A percentile compares a stretch with the other conserved stretches of the same genome.
These are phyloP conservation scores for Pica pica DNA, from an alignment of 2,113 vertebrate species.

Conservation along the genomic window DNA sequence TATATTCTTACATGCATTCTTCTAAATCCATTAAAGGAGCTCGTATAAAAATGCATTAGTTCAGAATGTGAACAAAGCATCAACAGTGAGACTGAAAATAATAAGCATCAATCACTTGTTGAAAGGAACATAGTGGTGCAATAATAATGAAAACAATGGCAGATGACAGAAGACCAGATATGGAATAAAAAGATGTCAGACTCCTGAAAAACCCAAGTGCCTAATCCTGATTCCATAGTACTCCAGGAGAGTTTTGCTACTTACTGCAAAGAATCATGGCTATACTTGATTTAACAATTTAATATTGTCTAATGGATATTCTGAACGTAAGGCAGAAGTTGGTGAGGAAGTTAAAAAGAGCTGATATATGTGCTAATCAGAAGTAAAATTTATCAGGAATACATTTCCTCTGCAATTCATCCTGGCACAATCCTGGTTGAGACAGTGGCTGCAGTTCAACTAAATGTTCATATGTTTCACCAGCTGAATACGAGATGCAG, in stretches of 20 bases:
- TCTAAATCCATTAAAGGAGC: not conserved
- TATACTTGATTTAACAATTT: not conserved
- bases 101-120: slow-evolving; percentile 35
- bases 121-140: not conserved
- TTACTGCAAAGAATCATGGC: not conserved
- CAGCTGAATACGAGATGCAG: not conserved
- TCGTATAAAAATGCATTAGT: not conserved
- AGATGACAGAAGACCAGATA: slow-evolving; percentile 14
- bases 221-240: not conserved
- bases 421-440: not conserved
- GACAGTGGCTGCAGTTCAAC: not conserved
- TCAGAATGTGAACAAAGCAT: not conserved
- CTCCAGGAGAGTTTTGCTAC: not conserved
- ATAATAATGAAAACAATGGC: slow-evolving; percentile 12
- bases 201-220: not conserved
- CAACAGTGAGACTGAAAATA: not conserved
- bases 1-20: not conserved
- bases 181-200: slow-evolving; percentile 4
- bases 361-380: not conserved
- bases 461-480: not conserved
- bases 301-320: not conserved
- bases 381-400: not conserved
- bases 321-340: not conserved
- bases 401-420: not conserved
- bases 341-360: not conserved